Conservation (phyloP, 2,797 vertebrate species). For the Sciurus carolinensis region DNA sequence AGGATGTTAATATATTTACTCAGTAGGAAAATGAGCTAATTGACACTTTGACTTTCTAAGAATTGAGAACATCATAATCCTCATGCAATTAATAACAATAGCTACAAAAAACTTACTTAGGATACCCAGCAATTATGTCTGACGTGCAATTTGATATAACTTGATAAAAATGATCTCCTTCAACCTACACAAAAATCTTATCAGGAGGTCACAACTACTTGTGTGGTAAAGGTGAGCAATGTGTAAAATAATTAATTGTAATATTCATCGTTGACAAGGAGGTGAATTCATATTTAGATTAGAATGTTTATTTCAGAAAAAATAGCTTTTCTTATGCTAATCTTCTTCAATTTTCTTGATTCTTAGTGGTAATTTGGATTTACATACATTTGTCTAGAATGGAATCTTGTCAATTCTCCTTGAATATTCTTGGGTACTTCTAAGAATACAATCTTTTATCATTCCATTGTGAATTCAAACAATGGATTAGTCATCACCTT, state of each 20-base stretch:
- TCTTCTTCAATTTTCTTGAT: not conserved
- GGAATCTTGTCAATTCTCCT: rapidly evolving
- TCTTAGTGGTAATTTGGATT: not conserved
- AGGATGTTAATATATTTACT: not conserved
- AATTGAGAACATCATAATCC: not conserved
- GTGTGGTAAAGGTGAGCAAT: not conserved
- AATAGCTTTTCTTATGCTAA: not conserved
- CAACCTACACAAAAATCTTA: not conserved
- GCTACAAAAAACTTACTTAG: not conserved
- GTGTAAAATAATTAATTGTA: not conserved
- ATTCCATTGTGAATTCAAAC: not conserved
- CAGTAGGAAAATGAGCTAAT: not conserved
- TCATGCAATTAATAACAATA: not conserved
- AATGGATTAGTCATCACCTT: not conserved
- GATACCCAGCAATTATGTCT: not conserved
- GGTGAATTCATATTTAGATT: not conserved
- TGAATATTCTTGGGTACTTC: not conserved
- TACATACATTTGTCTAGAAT: not conserved
- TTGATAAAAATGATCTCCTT: not conserved
- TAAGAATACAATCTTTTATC: not conserved
- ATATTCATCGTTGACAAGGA: not conserved
- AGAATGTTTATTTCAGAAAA: not conserved
- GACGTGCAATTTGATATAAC: not conserved
- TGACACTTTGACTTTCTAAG: not conserved
- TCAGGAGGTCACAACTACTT: not conserved